phyloP scores from a whole-genome alignment of 2,888 invertebrate genomes.

The Drosophila rubida region DNA sequence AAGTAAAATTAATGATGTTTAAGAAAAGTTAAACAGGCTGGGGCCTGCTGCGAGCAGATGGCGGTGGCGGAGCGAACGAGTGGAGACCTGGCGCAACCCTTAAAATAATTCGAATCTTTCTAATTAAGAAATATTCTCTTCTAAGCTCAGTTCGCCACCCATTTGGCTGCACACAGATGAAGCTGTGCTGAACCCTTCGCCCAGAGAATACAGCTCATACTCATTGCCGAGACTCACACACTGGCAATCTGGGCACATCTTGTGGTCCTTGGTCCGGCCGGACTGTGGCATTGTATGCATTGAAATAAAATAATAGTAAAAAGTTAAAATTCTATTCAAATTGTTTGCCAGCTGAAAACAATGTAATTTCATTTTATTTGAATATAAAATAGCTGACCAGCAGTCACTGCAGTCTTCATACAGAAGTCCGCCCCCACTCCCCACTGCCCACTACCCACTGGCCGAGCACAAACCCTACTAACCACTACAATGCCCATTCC shows the following conservation, averaged over 20 bases:
- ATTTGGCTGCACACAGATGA: conserved; percentile 49
- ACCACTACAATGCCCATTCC: conserved; percentile 48
- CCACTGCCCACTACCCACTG: not conserved
- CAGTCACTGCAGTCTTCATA: conserved; percentile 39
- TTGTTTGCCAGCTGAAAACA: conserved; percentile 82
- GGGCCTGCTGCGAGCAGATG: no score
- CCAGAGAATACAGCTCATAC: conserved; percentile 1
- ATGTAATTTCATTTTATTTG: conserved; percentile 83
- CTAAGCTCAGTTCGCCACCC: conserved; percentile 61
- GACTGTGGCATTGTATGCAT: conserved; percentile 67
- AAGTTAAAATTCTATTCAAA: conserved; percentile 83
- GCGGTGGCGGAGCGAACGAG: no score
- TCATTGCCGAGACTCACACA: conserved; percentile 17
- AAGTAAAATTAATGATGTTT: conserved; percentile 77
- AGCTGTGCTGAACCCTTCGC: conserved; percentile 58
- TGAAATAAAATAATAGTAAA: conserved; percentile 82
- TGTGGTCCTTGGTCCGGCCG: conserved; percentile 57
- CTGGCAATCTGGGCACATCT: conserved; percentile 8
- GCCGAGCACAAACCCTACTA: conserved; percentile 5
- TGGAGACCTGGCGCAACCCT: conserved; percentile 54
- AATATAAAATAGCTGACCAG: conserved; percentile 72
- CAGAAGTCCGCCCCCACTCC: conserved; percentile 7
- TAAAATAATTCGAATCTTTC: conserved; percentile 69
- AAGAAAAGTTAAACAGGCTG: conserved; percentile 46
- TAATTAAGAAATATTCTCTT: conserved; percentile 77